A percentile compares a stretch with the other conserved stretches of the same genome.
phyloP scores from a whole-genome alignment of 1,140 invertebrate species.

The Eurosta solidaginis region DNA sequence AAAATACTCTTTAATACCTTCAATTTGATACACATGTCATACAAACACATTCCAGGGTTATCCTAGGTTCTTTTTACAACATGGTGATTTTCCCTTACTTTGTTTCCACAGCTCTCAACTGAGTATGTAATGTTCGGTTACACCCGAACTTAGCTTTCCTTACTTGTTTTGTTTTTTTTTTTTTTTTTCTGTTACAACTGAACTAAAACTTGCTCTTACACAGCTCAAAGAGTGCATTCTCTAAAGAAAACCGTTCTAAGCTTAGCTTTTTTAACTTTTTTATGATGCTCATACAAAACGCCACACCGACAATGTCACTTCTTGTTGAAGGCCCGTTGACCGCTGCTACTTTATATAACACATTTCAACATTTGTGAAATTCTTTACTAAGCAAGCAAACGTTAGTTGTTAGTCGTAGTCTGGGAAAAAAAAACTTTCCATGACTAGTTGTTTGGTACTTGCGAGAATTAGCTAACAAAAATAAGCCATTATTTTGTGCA shows the following conservation, averaged over 20 bases:
- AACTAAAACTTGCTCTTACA: neutral
- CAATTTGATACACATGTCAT: too few relatives aligned
- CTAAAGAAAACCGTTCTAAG: neutral
- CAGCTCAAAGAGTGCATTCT: too few relatives aligned
- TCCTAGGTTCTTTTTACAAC: too few relatives aligned
- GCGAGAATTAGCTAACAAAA: too few relatives aligned
- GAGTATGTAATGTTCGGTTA: too few relatives aligned
- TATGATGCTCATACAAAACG: neutral
- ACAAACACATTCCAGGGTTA: too few relatives aligned
- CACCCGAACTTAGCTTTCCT: too few relatives aligned
- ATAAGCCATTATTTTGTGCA: conserved; percentile 8
- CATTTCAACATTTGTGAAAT: conserved; percentile 2
- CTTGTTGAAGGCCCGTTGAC: neutral
- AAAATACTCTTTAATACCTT: too few relatives aligned
- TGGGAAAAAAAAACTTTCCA: neutral
- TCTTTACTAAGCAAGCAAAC: too few relatives aligned
- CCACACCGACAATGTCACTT: neutral
- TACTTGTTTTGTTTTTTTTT: neutral
- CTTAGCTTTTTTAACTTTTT: too few relatives aligned
- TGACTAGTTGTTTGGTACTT: neutral
- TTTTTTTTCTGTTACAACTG: neutral
- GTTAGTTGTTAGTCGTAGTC: neutral
- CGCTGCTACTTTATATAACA: neutral
- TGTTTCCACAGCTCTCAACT: too few relatives aligned
- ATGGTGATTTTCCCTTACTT: too few relatives aligned